These are phyloP conservation scores for Meloidogyne floridensis DNA, from an alignment of 1,140 invertebrate species.

Conservation along the genomic window DNA sequence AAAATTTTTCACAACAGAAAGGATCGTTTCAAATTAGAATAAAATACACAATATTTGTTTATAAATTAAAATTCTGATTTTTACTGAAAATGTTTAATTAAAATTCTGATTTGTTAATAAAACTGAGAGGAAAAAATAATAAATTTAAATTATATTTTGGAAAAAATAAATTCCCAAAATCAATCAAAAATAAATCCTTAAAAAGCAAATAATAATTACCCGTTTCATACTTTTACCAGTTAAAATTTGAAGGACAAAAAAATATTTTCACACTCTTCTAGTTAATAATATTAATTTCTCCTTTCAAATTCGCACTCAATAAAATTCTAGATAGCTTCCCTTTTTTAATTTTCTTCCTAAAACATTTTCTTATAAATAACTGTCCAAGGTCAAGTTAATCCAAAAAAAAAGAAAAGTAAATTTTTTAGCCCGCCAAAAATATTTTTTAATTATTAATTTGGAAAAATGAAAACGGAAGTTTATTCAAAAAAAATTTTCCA, in stretches of 20 bases:
- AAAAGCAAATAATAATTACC: neutral
- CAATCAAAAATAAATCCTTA: too few relatives aligned
- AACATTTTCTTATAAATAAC: neutral
- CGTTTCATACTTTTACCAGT: neutral
- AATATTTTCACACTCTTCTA: neutral
- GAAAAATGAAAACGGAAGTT: neutral
- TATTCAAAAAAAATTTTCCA: neutral
- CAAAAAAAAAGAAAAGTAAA: neutral
- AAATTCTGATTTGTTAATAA: too few relatives aligned
- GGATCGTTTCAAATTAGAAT: neutral
- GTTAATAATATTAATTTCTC: neutral
- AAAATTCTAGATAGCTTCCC: neutral
- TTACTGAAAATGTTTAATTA: too few relatives aligned
- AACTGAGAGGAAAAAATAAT: too few relatives aligned
- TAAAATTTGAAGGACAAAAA: constrained; percentile 3
- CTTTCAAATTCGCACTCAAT: constrained; percentile 1
- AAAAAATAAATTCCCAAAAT: neutral
- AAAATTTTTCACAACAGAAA: too few relatives aligned
- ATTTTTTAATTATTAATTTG: neutral
- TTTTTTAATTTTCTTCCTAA: constrained; percentile 6
- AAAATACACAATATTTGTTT: neutral
- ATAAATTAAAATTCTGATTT: too few relatives aligned
- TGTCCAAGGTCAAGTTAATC: constrained; percentile 1
- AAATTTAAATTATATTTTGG: too few relatives aligned
- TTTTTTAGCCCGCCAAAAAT: constrained; percentile 6